Percentiles rank a stretch among this genome's conserved stretches.
These are phyloP conservation scores for Onychomys arenicola DNA, from an alignment of 2,797 vertebrate species.

Conservation along the genomic window DNA sequence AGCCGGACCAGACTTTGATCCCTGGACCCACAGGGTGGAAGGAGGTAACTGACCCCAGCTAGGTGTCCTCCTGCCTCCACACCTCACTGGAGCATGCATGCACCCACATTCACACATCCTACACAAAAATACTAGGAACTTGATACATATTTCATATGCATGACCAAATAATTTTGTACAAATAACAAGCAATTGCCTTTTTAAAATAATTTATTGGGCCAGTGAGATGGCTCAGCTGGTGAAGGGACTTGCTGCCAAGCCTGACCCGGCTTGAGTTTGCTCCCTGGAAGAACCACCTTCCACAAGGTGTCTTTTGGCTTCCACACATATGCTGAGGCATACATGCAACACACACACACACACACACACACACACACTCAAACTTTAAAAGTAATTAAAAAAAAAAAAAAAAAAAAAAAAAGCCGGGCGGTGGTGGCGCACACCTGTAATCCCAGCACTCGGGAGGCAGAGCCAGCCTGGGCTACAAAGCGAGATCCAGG, in stretches of 20 bases:
- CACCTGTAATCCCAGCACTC: too few relatives aligned
- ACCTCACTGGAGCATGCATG: not conserved
- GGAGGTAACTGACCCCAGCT: not conserved
- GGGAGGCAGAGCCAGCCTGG: too few relatives aligned
- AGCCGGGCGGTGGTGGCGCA: too few relatives aligned
- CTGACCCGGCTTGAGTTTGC: too few relatives aligned
- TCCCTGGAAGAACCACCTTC: not conserved
- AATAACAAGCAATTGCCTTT: constrained; percentile 30
- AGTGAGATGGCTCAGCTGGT: not conserved
- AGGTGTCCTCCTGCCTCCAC: not conserved
- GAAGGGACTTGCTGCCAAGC: not conserved
- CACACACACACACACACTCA: not conserved
- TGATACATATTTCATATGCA: not conserved
- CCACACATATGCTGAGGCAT: not conserved
- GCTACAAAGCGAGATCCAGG: too few relatives aligned
- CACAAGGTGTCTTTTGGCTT: not conserved
- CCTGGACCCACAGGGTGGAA: not conserved
- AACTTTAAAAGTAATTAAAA: not conserved
- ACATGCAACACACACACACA: not conserved
- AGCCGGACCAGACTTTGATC: not conserved
- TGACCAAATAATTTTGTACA: not conserved
- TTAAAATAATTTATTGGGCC: not conserved
- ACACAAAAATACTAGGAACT: not conserved
- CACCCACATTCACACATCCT: not conserved
- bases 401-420: too few relatives aligned